Conservation (phyloP, 1,140 invertebrate genomes). For the Phenacoccus solenopsis region DNA sequence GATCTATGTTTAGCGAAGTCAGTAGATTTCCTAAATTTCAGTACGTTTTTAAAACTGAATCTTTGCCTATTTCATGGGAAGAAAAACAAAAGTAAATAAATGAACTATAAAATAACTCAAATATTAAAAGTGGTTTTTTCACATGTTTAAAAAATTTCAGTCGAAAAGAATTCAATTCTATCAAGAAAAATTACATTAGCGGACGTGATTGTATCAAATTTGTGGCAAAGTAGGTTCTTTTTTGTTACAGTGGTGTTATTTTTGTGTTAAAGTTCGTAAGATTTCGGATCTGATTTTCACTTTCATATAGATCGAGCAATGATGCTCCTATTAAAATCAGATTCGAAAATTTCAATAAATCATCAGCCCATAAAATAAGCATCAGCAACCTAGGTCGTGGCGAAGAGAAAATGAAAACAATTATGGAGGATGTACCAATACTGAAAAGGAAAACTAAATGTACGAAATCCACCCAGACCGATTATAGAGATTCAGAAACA, state of each 20-base stretch:
- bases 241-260: no score
- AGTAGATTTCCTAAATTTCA: background rate
- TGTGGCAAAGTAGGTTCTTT: background rate
- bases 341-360: background rate
- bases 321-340: background rate
- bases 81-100: background rate
- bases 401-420: background rate
- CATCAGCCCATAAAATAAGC: constrained; percentile 8
- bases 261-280: no score
- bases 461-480: constrained; percentile 40
- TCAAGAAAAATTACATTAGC: background rate
- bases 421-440: background rate
- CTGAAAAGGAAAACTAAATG: background rate
- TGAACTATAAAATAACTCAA: background rate
- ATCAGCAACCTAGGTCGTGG: background rate
- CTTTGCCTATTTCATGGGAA: background rate
- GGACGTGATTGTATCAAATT: background rate
- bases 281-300: no score
- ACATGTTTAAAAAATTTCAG: background rate
- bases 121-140: background rate
- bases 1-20: background rate
- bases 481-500: constrained; percentile 57
- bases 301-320: background rate
- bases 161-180: background rate
- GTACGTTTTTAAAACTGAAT: background rate